Evolutionary conservation across 2,888 invertebrate species (phyloP).

Genomic region (Rhingia rostrata): DNA sequence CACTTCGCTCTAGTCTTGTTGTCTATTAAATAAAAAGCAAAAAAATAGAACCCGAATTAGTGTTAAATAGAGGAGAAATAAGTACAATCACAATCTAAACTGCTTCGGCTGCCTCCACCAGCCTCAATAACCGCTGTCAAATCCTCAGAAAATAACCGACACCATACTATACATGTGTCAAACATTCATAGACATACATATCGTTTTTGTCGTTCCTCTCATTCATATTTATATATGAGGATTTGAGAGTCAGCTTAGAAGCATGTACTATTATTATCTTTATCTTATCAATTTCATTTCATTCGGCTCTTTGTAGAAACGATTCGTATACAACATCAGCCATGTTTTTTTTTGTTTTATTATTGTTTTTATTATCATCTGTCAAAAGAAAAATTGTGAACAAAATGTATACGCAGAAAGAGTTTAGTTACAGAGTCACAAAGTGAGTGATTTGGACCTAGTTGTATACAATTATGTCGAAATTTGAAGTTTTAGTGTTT

Average conservation of each 20-base stretch:
- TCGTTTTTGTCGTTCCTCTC: constrained; percentile 34
- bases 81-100: constrained; percentile 52
- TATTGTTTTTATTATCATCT: constrained; percentile 54
- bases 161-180: constrained; percentile 31
- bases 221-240: constrained; percentile 50
- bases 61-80: constrained; percentile 25
- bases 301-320: constrained; percentile 35
- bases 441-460: neutral
- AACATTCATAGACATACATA: constrained; percentile 40
- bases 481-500: too few relatives aligned
- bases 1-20: constrained; percentile 30
- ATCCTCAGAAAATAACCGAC: constrained; percentile 28
- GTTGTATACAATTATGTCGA: too few relatives aligned
- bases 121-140: constrained; percentile 71
- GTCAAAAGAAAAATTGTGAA: constrained; percentile 41
- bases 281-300: constrained; percentile 70
- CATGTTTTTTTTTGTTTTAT: constrained; percentile 23
- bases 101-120: constrained; percentile 64
- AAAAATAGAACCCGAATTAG: constrained; percentile 2
- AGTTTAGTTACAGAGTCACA: neutral
- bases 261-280: constrained; percentile 56
- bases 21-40: constrained; percentile 35
- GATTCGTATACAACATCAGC: constrained; percentile 31
- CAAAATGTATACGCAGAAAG: neutral
- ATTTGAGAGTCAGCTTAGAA: constrained; percentile 47